These are phyloP conservation scores for Okapia johnstoni DNA, from an alignment of 2,113 vertebrate genomes.

Conservation along the genomic window DNA sequence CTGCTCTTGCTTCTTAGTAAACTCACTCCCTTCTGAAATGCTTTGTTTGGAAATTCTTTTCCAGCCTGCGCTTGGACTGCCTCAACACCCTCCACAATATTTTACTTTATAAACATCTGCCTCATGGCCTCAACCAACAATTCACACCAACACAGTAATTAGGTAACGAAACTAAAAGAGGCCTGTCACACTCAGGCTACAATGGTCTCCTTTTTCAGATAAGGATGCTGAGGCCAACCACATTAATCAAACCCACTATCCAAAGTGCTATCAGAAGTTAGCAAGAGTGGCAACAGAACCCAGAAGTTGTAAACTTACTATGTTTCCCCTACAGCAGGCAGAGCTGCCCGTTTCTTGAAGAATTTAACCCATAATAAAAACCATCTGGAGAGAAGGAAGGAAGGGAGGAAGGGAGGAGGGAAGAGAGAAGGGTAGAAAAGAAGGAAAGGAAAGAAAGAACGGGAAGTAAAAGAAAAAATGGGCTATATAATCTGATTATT, in stretches of 20 bases:
- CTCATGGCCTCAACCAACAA: neutral
- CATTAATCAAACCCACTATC: neutral
- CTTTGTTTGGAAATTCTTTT: neutral
- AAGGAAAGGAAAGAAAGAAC: neutral
- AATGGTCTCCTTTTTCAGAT: neutral
- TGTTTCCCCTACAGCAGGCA: neutral
- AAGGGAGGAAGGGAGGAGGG: too few relatives aligned
- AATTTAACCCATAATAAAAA: neutral
- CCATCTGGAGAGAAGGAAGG: neutral
- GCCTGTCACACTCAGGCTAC: neutral
- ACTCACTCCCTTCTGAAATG: neutral
- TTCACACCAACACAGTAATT: neutral
- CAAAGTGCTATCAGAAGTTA: neutral
- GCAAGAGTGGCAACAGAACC: neutral
- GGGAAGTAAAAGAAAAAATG: neutral
- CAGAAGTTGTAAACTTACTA: neutral
- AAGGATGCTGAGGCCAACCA: neutral
- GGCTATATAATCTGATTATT: rapidly evolving
- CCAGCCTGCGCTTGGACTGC: neutral
- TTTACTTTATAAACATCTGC: neutral
- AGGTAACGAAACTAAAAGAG: neutral
- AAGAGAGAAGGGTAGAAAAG: neutral
- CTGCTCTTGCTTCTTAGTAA: neutral
- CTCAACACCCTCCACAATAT: neutral
- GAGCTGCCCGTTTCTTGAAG: neutral